Evolutionary conservation across 2,888 invertebrate genomes (phyloP), one percentile per base, ranked within the genome.

Genomic region (Cataglyphis rosenhaueri): DNA sequence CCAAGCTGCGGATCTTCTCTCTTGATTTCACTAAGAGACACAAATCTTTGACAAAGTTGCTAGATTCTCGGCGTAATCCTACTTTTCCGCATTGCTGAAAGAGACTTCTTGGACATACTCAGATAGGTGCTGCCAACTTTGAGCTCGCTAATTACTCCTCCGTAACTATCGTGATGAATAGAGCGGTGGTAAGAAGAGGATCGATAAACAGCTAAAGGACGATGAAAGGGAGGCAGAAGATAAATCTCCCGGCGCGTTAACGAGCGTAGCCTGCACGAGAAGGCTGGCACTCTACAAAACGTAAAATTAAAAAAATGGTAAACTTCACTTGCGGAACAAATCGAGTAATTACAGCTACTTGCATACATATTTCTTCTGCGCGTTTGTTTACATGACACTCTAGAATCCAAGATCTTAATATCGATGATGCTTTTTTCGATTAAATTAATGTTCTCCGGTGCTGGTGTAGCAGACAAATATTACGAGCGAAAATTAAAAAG

Each of bases 261-360:
- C 59, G 78, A 79, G 78, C 44, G 32, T 21, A 70, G 59, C 32
- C 32, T 32, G 78, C 32, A 57, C 71, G 21, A 32, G 29, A 70
- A 8, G 15, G 57, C 25, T 66, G 55, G 55, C 55, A 32, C 32
- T 62, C 41, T 18, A 44, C 25, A 73, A 87, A 86, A 86, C 44
- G 76, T 66, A 81, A 83, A 87, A 88, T 87, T 85, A 83, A 88
- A 90, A 90, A 90, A 85, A 90, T 90, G 87, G 83, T 86, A 90
- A 85, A 79, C 84, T 86, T 83, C 44, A 71, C 70, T 73, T 55
- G 68, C 48, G 61, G 44, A 73, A 73, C 52, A 74, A 64, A 61
- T 83, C 57, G 66, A 59, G 65, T 68, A 82, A 74, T 84, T 84
- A 71, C 70, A 15, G 52, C 10, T 32, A 25, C 65, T 74, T 59